phyloP scores from a whole-genome alignment of 2,888 invertebrate species.

The Megamerina dolium region DNA sequence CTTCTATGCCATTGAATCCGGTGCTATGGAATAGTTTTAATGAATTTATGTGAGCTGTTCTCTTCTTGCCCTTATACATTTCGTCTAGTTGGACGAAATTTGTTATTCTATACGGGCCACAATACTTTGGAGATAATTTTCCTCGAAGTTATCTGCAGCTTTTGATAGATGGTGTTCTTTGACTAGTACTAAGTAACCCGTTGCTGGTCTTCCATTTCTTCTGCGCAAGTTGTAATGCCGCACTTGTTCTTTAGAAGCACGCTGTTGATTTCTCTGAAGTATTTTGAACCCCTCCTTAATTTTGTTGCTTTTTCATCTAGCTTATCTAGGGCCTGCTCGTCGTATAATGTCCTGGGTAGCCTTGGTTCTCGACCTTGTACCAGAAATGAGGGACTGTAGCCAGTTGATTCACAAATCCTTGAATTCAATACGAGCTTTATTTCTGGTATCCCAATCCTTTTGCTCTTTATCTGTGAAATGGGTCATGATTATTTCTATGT shows the following conservation, averaged over 20 bases:
- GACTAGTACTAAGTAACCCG: not conserved
- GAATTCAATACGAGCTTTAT: constrained; percentile 4
- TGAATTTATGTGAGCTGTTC: no score
- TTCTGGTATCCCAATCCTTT: no score
- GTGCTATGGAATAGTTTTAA: no score
- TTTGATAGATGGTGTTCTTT: constrained; percentile 1
- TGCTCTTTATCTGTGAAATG: constrained; percentile 2
- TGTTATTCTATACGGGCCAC: no score
- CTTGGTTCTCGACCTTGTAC: constrained; percentile 7
- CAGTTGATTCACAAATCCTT: constrained; percentile 1
- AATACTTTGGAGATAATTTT: no score
- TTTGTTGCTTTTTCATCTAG: not conserved
- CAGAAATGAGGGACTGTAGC: constrained; percentile 5
- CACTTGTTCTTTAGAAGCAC: constrained; percentile 1
- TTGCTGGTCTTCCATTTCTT: not conserved
- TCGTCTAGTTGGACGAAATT: no score
- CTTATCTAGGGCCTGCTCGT: not conserved
- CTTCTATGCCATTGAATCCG: no score
- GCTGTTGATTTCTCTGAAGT: not conserved
- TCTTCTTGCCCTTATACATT: no score
- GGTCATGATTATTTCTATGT: constrained; percentile 4
- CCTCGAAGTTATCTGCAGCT: not conserved
- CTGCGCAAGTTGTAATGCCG: constrained; percentile 4
- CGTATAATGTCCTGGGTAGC: not conserved
- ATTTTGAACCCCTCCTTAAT: not conserved